These are phyloP conservation scores for Anguilla japonica DNA, from an alignment of 2,113 vertebrate genomes.

Conservation along the genomic window DNA sequence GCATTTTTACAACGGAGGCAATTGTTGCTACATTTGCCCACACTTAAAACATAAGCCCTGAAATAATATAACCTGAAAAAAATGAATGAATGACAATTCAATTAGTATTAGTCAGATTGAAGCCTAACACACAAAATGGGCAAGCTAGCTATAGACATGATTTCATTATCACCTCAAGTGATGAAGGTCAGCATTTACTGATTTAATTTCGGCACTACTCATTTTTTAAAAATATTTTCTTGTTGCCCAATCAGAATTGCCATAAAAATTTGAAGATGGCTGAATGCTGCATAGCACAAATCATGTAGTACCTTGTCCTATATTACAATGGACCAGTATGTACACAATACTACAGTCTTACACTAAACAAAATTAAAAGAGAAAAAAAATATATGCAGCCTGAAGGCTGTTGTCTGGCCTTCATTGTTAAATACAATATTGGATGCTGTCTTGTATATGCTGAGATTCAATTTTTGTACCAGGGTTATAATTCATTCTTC, in stretches of 20 bases:
- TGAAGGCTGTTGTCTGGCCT: not conserved
- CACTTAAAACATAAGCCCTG: slow-evolving; percentile 17
- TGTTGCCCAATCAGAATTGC: not conserved
- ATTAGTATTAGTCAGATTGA: slow-evolving; percentile 60
- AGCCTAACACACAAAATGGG: slow-evolving; percentile 53
- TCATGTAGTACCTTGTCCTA: not conserved
- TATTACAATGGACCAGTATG: not conserved
- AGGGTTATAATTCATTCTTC: not conserved
- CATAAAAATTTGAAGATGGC: not conserved
- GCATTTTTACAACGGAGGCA: not conserved
- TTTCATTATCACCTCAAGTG: slow-evolving; percentile 50
- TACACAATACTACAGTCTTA: not conserved
- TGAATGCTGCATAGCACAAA: not conserved
- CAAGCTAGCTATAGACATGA: slow-evolving; percentile 41
- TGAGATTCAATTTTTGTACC: not conserved
- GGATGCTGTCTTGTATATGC: not conserved
- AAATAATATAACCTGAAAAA: slow-evolving; percentile 43
- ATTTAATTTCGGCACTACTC: slow-evolving; percentile 25
- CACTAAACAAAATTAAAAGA: not conserved
- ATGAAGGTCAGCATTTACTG: slow-evolving; percentile 40
- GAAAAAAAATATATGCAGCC: not conserved
- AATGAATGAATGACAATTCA: slow-evolving; percentile 51
- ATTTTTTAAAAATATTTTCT: not conserved
- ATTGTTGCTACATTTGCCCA: not conserved
- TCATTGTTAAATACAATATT: not conserved